Base-by-base conservation (phyloP, 2,888 invertebrate genomes). In the Sphecodes monilicornis region DNA sequence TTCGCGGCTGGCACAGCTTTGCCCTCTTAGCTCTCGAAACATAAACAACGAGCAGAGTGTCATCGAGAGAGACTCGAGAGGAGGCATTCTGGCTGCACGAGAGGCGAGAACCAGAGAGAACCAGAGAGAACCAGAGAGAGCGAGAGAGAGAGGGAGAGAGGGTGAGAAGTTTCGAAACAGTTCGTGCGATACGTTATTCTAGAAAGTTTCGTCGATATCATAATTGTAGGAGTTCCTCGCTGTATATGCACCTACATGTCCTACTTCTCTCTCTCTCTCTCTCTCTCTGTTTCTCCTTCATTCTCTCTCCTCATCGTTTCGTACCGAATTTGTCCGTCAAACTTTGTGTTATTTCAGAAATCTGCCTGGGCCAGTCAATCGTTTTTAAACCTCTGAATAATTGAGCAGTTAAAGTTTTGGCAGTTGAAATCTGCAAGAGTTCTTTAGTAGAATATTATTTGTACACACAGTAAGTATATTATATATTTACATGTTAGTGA, bases 1-100 rank as follows among this genome's bases (percentile, higher is more conserved):
- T 76, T 80, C 81, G 81, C 29, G 81, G 71, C 54, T 80, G 82
- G 75, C 82, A 71, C 76, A 76, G 81, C 66, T 80, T 80, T 57
- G 81, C 60, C 36, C 82, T 76, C 46, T 68, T 69, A 50, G 46
- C 68, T 81, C 54, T 22, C 18, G 29, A 76, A 81, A 81, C 39
- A 68, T 83, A 83, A 83, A 81, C 82, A 83, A 72, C 71, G 66
- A 41, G 68, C n/a, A 2, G 54, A 82, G 76, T 76, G 82, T 76
- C 76, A 76, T 76, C 66, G 54, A 46, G 66, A 26, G 60, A 80
- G 64, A 70, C 60, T 64, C 60, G 70, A 70, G 41, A 22, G 50
- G 75, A 82, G 64, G 54, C 43, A 66, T 76, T 76, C 32, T 16
- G 36, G 26, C 41, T 41, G 54, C 66, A 46, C 71, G 11, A 57